Base-by-base conservation (phyloP, 2,113 vertebrate genomes). In the Cyphomyrus plagiostoma region DNA sequence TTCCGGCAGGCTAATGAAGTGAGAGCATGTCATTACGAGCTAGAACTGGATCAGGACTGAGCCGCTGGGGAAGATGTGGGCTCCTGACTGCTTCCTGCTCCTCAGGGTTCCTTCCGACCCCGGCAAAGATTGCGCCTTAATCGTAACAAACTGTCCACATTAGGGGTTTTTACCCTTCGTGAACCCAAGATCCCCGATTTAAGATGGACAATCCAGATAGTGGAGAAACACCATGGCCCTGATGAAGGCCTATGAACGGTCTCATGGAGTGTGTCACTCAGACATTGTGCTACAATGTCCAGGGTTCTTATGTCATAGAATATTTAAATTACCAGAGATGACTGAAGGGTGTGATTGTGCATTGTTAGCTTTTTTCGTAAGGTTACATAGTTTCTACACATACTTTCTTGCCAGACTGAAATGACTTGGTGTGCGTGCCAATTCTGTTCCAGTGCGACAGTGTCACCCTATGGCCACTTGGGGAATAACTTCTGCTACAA, bases 381-480 rank as follows among this genome's bases (percentile, higher is more conserved):
- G 42, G 80, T 83, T 84, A 48, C 87, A 90, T 89, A 88, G 91
- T 90, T 92, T 90, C 23, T 53, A 17, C 89, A 62, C 50, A 92
- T 90, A 35, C n/a, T 86, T 50, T 15, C 50, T 86, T 26, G 15
- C 11, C 89, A 70, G 83, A 88, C 86, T 88, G 87, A 77, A 89
- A 30, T 17, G 88, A 45, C 58, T 45, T n/a, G 50, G 82, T 84
- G 88, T 91, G 62, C 0, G 0, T 89, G 74, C 86, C n/a, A 91
- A 85, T 56, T 21, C 87, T 83, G 86, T 89, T 86, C 92, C 90
- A 92, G 92, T 93, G 90, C 90, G 92, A 89, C 92, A 95, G 91
- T 91, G 95, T 93, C 95, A 92, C 93, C 95, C 89, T 49, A 93
- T 95, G 95, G 94, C 90, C 50, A 56, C 30, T 89, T 86, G 9